Evolutionary conservation across 2,797 vertebrate species (phyloP).

Genomic region (Agapornis canus): DNA sequence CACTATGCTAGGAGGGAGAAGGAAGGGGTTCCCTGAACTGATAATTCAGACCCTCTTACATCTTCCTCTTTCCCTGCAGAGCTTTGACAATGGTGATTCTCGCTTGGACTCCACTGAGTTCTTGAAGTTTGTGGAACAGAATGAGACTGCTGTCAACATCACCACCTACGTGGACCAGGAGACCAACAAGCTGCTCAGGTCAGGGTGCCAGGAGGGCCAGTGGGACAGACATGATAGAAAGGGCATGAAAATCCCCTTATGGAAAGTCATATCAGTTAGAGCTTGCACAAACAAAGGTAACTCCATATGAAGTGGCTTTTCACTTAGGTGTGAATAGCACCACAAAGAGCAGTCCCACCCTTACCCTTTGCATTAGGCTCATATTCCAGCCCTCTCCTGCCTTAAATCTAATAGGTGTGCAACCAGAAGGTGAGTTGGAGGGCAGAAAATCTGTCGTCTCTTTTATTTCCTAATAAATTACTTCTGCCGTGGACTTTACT

Average conservation of each 20-base stretch:
- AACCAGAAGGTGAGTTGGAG: background rate
- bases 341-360: background rate
- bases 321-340: background rate
- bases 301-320: background rate
- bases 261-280: background rate
- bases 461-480: background rate
- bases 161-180: slow-evolving; percentile 92
- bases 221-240: background rate
- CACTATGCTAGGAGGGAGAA: background rate
- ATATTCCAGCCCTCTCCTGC: background rate
- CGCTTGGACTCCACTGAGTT: slow-evolving; percentile 93
- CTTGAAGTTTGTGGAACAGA: slow-evolving; percentile 96
- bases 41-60: background rate
- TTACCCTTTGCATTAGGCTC: background rate
- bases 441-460: background rate
- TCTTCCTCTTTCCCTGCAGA: slow-evolving; percentile 72
- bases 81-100: slow-evolving; percentile 91
- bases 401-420: background rate
- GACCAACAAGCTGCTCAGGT: slow-evolving; percentile 96
- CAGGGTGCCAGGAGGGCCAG: background rate
- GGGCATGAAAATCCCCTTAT: background rate
- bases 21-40: background rate
- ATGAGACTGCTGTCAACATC: slow-evolving; percentile 90
- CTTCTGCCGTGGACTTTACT: background rate
- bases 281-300: background rate